Evolutionary conservation across 1,140 invertebrate genomes (phyloP).

Genomic region (Holotrichia oblita): DNA sequence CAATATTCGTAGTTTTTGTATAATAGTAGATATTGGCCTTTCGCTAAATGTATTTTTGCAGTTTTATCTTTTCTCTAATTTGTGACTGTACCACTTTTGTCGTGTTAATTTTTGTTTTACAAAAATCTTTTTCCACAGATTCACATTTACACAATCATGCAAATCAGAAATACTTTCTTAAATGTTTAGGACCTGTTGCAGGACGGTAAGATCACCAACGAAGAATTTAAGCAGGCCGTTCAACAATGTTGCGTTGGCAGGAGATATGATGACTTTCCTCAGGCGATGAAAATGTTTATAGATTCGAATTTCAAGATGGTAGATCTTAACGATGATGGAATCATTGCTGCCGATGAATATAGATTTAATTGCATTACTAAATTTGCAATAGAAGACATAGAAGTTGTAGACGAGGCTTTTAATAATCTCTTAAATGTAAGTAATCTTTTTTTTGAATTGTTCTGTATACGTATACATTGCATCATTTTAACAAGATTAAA

Average conservation of each 20-base stretch:
- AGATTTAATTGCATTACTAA: slow-evolving; percentile 83
- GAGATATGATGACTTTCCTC: slow-evolving; percentile 80
- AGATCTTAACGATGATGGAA: slow-evolving; percentile 81
- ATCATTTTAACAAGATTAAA: neutral
- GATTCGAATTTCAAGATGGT: slow-evolving; percentile 83
- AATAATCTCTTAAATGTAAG: slow-evolving; percentile 80
- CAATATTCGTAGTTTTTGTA: neutral
- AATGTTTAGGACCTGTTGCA: slow-evolving; percentile 62
- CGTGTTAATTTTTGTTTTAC: slow-evolving; percentile 23
- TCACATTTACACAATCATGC: neutral
- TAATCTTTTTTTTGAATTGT: slow-evolving; percentile 45
- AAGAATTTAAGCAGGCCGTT: slow-evolving; percentile 84
- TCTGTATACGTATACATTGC: neutral
- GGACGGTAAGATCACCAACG: slow-evolving; percentile 82
- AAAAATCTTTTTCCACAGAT: slow-evolving; percentile 38
- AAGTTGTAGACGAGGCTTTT: slow-evolving; percentile 79
- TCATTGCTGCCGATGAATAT: slow-evolving; percentile 81
- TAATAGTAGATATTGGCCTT: slow-evolving; percentile 5
- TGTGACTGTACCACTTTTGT: too few species aligned
- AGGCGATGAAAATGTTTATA: slow-evolving; percentile 84
- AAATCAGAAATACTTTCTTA: slow-evolving; percentile 37
- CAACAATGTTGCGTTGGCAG: slow-evolving; percentile 82
- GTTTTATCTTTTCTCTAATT: too few species aligned
- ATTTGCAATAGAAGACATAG: slow-evolving; percentile 78
- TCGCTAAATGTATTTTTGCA: neutral